These are phyloP conservation scores for Xerus inauris DNA, from an alignment of 2,113 vertebrate species.

Conservation along the genomic window DNA sequence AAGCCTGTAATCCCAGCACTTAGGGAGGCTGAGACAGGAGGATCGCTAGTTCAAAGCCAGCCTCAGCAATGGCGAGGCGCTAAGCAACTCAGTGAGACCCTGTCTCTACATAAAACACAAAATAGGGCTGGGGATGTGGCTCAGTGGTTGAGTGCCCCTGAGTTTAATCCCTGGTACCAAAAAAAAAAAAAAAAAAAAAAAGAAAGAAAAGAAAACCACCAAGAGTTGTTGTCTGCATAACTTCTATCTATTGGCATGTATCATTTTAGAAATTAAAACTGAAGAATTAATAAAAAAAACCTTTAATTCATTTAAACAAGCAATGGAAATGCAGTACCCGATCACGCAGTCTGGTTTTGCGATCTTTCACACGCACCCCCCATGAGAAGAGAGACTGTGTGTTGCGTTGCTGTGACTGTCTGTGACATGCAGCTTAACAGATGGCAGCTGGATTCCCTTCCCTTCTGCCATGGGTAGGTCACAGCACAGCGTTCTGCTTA, in stretches of 20 bases:
- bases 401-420: not conserved
- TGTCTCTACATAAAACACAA: too few relatives aligned
- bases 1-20: too few relatives aligned
- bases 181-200: too few relatives aligned
- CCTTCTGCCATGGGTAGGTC: not conserved
- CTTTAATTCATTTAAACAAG: not conserved
- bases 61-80: too few relatives aligned
- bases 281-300: not conserved
- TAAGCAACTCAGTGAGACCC: too few relatives aligned
- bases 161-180: too few relatives aligned
- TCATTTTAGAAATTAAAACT: not conserved
- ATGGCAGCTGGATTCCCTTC: not conserved
- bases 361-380: too few relatives aligned
- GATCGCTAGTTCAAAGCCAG: too few relatives aligned
- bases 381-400: not conserved
- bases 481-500: not conserved
- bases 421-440: not conserved
- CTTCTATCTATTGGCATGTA: not conserved
- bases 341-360: not conserved
- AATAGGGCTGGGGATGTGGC: too few relatives aligned
- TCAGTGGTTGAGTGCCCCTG: too few relatives aligned
- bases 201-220: too few relatives aligned
- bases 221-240: not conserved
- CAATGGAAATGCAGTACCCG: not conserved
- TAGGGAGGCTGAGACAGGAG: too few relatives aligned